Conservation (phyloP, 2,113 vertebrate genomes). For the Lynx canadensis region DNA sequence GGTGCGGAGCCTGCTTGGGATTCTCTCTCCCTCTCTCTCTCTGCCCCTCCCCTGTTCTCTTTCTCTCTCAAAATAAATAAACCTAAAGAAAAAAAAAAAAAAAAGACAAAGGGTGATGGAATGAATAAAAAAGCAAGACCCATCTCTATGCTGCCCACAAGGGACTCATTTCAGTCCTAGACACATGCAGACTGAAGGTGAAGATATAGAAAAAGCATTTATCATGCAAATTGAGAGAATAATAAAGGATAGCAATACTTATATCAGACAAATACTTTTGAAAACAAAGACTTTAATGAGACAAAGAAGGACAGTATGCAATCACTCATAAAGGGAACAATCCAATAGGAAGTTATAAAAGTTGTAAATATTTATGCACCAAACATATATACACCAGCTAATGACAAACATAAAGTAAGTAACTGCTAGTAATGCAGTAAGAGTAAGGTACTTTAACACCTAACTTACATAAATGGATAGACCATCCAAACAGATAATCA, state of each 20-base stretch:
- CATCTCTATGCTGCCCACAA: not conserved
- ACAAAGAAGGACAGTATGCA: not conserved
- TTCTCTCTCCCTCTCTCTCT: not conserved
- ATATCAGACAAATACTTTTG: not conserved
- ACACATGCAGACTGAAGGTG: not conserved
- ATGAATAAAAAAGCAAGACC: not conserved
- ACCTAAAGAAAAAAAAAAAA: not conserved
- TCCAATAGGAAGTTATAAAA: not conserved
- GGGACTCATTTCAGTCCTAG: not conserved
- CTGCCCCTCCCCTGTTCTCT: not conserved
- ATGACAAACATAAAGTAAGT: not conserved
- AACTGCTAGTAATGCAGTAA: not conserved
- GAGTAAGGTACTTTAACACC: not conserved
- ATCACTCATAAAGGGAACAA: not conserved
- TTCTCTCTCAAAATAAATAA: not conserved
- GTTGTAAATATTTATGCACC: not conserved
- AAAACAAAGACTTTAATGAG: not conserved
- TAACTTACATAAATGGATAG: not conserved
- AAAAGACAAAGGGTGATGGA: not conserved
- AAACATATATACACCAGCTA: not conserved
- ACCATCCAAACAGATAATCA: not conserved
- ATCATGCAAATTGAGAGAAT: not conserved
- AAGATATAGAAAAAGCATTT: not conserved
- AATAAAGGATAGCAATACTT: not conserved
- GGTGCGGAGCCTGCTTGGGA: not conserved